Base-by-base conservation (phyloP, 2,797 vertebrate species). In the Furcifer pardalis region DNA sequence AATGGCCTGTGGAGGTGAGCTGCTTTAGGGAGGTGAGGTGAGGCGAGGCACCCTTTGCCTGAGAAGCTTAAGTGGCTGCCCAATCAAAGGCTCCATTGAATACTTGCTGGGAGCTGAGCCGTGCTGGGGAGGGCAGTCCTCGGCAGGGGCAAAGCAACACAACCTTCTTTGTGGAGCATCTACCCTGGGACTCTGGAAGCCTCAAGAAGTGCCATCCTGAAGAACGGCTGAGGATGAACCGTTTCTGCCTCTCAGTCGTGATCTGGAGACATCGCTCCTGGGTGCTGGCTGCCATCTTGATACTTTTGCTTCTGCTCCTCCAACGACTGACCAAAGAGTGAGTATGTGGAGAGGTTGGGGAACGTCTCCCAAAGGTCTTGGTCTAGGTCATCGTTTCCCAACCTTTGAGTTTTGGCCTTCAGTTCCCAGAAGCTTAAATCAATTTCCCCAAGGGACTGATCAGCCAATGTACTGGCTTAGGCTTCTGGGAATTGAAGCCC, bases 11-110 rank as follows among this genome's bases (percentile, higher is more conserved):
- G 10, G 37, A 49, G 42, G 21, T 81, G 79, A 86, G 79, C 84
- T 1, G 84, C 73, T 68, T 86, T 86, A 86, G 73, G 63, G 12
- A 68, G 84, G 84, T 86, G 84, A 86, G 4, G 1, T 1, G 52
- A 86, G 84, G 79, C 72, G 30, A 84, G 72, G 30, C 63, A 17
- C 15, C 69, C 46, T 56, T 15, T 7, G 77, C 10, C 56, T 62
- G n/a, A 86, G 84, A 13, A 25, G 72, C 65, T 86, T 86, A 77
- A 32, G 10, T n/a, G 19, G 69, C 40, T 3, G 1, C 9, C 40
- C 63, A 35, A 42, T 66, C 62, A 76, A 35, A 35, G 37, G 46
- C 27, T 44, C 23, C 5, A 30, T 40, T 23, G 66, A 62, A 63
- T 23, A 25, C 4, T 30, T 9, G 44, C 23, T n/a, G 3, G 49